Conservation (phyloP, 2,888 invertebrate species). For the Dasypogon diadema region DNA sequence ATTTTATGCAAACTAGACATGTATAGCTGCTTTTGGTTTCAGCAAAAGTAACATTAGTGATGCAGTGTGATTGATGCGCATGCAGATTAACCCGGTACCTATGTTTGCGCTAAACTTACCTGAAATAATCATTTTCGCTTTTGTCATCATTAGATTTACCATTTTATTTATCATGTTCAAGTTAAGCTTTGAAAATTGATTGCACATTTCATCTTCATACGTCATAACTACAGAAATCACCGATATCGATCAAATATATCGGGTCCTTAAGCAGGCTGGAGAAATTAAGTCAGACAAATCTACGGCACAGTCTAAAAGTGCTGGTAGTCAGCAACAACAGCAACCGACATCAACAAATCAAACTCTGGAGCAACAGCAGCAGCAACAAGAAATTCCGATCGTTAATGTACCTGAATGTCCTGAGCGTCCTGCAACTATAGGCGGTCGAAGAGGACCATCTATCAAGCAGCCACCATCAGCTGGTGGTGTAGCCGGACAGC, state of each 20-base stretch:
- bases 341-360: slow-evolving; percentile 14
- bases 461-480: slow-evolving; percentile 56
- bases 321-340: slow-evolving; percentile 39
- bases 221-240: slow-evolving; percentile 64
- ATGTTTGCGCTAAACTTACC: neutral
- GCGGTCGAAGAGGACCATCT: slow-evolving; percentile 42
- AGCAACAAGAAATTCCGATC: slow-evolving; percentile 65
- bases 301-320: slow-evolving; percentile 11
- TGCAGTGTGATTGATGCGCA: slow-evolving; percentile 13
- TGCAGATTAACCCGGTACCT: slow-evolving; percentile 3
- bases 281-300: slow-evolving; percentile 73
- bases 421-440: slow-evolving; percentile 58
- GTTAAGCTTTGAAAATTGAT: slow-evolving; percentile 1
- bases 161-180: neutral
- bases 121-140: slow-evolving; percentile 12
- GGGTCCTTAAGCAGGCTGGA: slow-evolving; percentile 94
- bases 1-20: slow-evolving; percentile 1
- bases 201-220: slow-evolving; percentile 33
- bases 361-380: slow-evolving; percentile 39
- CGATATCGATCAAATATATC: slow-evolving; percentile 92
- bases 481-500: slow-evolving; percentile 64
- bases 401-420: slow-evolving; percentile 66
- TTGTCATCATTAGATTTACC: neutral
- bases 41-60: slow-evolving; percentile 20
- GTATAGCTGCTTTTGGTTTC: slow-evolving; percentile 37